Conservation (phyloP, 2,888 invertebrate genomes). For the Lingula anatina region DNA sequence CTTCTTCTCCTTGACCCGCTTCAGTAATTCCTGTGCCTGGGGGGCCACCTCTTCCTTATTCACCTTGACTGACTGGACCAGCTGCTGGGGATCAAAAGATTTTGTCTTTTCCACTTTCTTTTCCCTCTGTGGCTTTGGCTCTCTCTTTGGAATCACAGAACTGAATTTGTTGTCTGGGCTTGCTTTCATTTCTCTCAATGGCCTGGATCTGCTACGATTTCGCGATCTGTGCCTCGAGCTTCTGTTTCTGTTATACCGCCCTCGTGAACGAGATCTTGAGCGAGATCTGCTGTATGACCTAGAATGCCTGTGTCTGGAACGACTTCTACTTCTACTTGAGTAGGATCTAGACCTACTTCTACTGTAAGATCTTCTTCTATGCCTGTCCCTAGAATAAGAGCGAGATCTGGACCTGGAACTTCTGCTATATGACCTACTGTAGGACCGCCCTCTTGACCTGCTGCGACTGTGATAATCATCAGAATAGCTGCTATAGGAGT, state of each 20-base stretch:
- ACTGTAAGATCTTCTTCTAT: slow-evolving; percentile 23
- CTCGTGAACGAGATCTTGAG: background rate
- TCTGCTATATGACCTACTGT: slow-evolving; percentile 1
- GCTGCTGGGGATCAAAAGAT: slow-evolving; percentile 1
- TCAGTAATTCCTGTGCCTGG: background rate
- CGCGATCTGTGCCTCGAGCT: background rate
- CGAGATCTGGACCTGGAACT: background rate
- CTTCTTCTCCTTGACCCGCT: background rate
- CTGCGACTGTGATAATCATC: background rate
- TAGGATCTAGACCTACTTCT: slow-evolving; percentile 25
- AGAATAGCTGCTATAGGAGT: background rate
- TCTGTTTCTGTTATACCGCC: background rate
- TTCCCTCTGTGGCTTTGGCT: background rate
- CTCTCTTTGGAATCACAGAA: slow-evolving; percentile 2
- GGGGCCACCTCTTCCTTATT: slow-evolving; percentile 1
- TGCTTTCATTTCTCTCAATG: background rate
- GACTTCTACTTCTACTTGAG: slow-evolving; percentile 13
- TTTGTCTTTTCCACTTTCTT: background rate
- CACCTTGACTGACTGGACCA: slow-evolving; percentile 1
- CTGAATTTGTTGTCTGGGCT: slow-evolving; percentile 3
- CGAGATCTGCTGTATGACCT: background rate
- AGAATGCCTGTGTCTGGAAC: slow-evolving; percentile 7
- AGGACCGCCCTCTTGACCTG: background rate
- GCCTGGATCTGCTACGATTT: background rate
- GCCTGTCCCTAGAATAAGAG: slow-evolving; percentile 18